Evolutionary conservation across 2,113 vertebrate species (phyloP), one percentile per base, ranked within the genome.

Genomic region (Thunnus maccoyii): DNA sequence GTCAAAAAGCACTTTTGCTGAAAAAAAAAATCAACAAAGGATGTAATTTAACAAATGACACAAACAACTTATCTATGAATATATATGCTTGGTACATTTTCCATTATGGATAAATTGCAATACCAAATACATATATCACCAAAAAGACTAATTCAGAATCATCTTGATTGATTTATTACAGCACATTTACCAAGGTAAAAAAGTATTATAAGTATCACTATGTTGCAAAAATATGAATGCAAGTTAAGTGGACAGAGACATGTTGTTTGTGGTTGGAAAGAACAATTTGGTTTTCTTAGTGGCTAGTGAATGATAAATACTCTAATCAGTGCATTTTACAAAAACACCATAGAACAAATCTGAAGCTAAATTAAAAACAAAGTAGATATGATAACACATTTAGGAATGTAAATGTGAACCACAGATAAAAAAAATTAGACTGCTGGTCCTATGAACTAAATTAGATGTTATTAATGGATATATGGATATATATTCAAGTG

Each of bases 31-130:
- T 10, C 2, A 14, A 20, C 12, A 61, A 18, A 32, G 15, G 15
- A 25, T 16, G 17, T 9, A 75, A 36, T 20, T 0, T 66, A 54
- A 75, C 2, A 80, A 54, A 67, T 54, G 4, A 25, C 25, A 72
- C 27, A 81, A n/a, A 71, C 3, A 65, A 25, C 9, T 46, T 8
- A 30, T 67, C 2, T 20, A 58, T 85, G 17, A 78, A 56, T 25
- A 2, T 32, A 54, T 15, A 25, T 9, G 18, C 11, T 20, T 22
- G 44, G 17, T 17, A 22, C 13, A 27, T 51, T 48, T 47, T 30
- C 10, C 1, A 30, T 56, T 46, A 10, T 4, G 15, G 4, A 58
- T 50, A 4, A 8, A n/a, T 3, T 18, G 11, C 2, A 48, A 55
- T 8, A 16, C 4, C 3, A 50, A 55, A 74, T 61, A 30, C 18